phyloP scores from a whole-genome alignment of 2,888 invertebrate species.

The Plebejus argus region DNA sequence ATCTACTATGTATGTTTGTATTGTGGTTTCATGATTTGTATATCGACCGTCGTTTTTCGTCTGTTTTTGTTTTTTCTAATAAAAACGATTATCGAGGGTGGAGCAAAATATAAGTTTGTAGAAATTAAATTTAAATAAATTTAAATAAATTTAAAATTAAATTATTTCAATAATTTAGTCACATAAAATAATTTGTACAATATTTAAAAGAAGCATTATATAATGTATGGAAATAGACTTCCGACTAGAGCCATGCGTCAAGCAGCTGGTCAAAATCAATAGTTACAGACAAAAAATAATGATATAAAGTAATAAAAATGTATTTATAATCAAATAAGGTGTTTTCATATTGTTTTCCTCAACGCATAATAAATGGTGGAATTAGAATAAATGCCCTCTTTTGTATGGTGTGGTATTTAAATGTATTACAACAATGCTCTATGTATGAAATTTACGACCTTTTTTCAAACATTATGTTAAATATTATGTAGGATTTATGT shows the following conservation, averaged over 20 bases:
- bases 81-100: neutral
- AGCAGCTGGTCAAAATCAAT: neutral
- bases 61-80: too few species aligned
- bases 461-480: neutral
- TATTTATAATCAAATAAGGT: neutral
- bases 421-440: neutral
- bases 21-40: neutral
- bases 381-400: conserved; percentile 6
- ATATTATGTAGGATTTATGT: conserved; percentile 1
- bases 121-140: neutral
- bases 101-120: neutral
- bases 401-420: neutral
- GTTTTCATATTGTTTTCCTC: conserved; percentile 3
- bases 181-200: too few species aligned
- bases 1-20: neutral
- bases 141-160: neutral
- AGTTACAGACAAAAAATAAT: neutral
- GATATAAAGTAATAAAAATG: neutral
- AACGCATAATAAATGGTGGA: neutral
- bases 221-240: neutral
- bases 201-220: neutral
- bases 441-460: neutral
- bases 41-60: too few species aligned
- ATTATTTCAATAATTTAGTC: too few species aligned
- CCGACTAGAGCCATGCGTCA: neutral